phyloP scores from a whole-genome alignment of 2,113 vertebrate genomes.

The Misgurnus anguillicaudatus region DNA sequence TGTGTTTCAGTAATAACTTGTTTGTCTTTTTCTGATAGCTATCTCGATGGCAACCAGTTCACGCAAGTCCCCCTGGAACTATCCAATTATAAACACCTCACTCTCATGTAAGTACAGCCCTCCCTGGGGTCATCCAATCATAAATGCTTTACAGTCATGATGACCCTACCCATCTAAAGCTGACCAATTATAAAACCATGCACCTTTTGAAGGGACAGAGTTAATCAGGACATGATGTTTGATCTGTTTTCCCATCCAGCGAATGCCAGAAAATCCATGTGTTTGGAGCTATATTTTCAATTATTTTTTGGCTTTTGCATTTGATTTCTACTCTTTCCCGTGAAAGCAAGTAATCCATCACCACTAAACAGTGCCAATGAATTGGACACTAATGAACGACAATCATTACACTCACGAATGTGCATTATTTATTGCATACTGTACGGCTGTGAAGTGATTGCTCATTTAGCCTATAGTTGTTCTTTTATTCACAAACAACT shows the following conservation, averaged over 20 bases:
- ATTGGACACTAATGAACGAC: not conserved
- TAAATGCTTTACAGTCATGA: not conserved
- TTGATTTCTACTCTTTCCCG: not conserved
- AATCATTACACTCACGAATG: not conserved
- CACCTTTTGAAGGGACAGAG: not conserved
- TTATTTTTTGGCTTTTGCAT: not conserved
- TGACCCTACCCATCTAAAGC: not conserved
- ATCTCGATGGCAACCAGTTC: slow-evolving; percentile 98
- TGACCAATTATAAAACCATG: not conserved
- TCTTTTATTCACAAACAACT: not conserved
- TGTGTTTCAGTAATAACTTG: slow-evolving; percentile 62
- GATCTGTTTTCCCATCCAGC: slow-evolving; percentile 13
- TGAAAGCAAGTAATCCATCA: slow-evolving; percentile 3
- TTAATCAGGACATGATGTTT: slow-evolving; percentile 5
- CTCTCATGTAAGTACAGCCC: slow-evolving; percentile 89
- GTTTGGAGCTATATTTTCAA: not conserved
- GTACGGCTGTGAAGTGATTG: not conserved
- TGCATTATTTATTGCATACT: not conserved
- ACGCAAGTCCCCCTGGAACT: slow-evolving; percentile 94
- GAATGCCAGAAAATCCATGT: slow-evolving; percentile 12
- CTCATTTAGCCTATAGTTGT: not conserved
- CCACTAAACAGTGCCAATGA: not conserved
- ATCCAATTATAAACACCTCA: slow-evolving; percentile 94
- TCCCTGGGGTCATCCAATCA: slow-evolving; percentile 1
- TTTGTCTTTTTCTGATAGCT: slow-evolving; percentile 73